phyloP scores from a whole-genome alignment of 1,140 invertebrate genomes.

The Pteromalus puparum region DNA sequence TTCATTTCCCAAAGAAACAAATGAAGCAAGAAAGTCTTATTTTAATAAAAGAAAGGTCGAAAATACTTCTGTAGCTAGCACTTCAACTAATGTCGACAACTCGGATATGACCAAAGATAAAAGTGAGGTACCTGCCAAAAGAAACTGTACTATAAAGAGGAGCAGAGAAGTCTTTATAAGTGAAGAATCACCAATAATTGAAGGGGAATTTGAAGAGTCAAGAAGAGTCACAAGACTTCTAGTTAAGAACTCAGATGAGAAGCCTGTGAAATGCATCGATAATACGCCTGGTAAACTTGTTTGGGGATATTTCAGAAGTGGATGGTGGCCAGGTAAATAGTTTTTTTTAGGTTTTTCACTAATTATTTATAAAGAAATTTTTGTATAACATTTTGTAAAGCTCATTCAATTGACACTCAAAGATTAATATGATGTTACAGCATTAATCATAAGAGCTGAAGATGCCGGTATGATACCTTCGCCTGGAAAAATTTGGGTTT shows the following conservation, averaged over 20 bases:
- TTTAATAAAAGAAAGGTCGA: neutral
- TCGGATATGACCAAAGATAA: neutral
- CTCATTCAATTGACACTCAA: slow-evolving; percentile 1
- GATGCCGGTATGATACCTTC: slow-evolving; percentile 61
- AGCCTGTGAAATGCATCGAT: slow-evolving; percentile 14
- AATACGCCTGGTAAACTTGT: slow-evolving; percentile 56
- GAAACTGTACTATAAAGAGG: neutral
- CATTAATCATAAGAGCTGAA: slow-evolving; percentile 62
- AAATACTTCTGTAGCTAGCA: neutral
- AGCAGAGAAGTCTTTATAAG: slow-evolving; percentile 21
- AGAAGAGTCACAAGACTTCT: slow-evolving; percentile 43
- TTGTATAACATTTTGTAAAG: neutral
- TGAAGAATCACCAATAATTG: slow-evolving; percentile 37
- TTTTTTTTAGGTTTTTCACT: too few species aligned
- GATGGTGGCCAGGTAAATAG: slow-evolving; percentile 62
- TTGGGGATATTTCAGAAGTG: slow-evolving; percentile 56
- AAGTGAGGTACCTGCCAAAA: slow-evolving; percentile 15
- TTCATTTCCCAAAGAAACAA: neutral
- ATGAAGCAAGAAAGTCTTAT: neutral
- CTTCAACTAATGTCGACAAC: neutral
- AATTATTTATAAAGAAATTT: neutral
- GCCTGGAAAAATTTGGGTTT: slow-evolving; percentile 62
- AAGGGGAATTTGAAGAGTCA: slow-evolving; percentile 27
- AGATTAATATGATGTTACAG: slow-evolving; percentile 53
- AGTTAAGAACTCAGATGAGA: slow-evolving; percentile 9